Base-by-base conservation (phyloP, 2,888 invertebrate genomes). In the Pseudanteris insignis region DNA sequence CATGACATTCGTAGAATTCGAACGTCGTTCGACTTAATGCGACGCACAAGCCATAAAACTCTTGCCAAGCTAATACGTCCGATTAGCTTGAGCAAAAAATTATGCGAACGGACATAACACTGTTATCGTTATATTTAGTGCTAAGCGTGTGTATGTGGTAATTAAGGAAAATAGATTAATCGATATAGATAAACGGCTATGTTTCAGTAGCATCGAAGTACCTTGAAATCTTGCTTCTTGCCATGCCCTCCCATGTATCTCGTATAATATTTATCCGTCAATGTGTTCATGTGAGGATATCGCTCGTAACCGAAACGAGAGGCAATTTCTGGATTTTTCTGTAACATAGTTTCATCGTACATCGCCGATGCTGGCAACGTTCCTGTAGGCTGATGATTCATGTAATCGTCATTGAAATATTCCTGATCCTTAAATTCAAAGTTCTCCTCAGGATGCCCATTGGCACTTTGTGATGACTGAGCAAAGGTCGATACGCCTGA, bases 361-460 rank as follows among this genome's bases (percentile, higher is more conserved):
- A 78, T 78, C 2, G 72, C 76, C 10, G 79, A 78, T 1, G 78
- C 84, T 1, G 84, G 80, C 3, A 79, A 61, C 0, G 81, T 81
- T 14, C 80, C 81, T 4, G 80, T 55, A 1, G 79, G 79, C 55
- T 78, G 67, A 51, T 79, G 68, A 76, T 83, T 74, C 82, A 85
- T 7, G 79, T 82, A 80, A 40, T 80, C 78, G 26, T 83, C 84
- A 54, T 66, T 74, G 1, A 82, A 76, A 48, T 84, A 83, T 1
- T 84, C 85, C 72, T 83, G 81, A 69, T 91, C 91, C 71, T 91
- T 90, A 71, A 92, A 92, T 50, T 91, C 91, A 36, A 87, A 84
- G 69, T 89, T 89, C 48, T 88, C 87, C 11, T 88, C 84, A 25
- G 80, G 78, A 60, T 75, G 72, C 46, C 50, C 48, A 8, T 65